Evolutionary conservation across 2,113 vertebrate species (phyloP).

Genomic region (Neoarius graeffei): DNA sequence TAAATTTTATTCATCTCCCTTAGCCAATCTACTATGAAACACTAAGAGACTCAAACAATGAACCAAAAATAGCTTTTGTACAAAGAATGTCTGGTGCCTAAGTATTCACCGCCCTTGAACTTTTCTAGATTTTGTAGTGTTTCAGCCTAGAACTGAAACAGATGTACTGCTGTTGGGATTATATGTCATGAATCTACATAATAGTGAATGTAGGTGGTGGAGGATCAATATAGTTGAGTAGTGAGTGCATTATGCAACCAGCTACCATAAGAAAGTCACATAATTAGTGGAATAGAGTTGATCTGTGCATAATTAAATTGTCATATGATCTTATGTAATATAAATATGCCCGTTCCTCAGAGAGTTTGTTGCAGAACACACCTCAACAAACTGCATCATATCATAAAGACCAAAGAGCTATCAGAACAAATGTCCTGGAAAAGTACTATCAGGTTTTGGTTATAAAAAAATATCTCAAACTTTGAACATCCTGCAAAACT

Average conservation of each 20-base stretch:
- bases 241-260: neutral
- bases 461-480: neutral
- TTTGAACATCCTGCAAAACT: neutral
- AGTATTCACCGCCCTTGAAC: neutral
- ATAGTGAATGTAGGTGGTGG: neutral
- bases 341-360: neutral
- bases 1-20: conserved; percentile 49
- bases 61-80: neutral
- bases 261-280: neutral
- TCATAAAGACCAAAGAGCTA: neutral
- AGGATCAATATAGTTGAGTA: neutral
- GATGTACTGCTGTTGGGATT: neutral
- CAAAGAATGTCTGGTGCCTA: neutral
- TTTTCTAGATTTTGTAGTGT: neutral
- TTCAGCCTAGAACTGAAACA: neutral
- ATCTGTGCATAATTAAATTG: neutral
- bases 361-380: too few relatives aligned
- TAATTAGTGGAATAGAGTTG: neutral
- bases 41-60: neutral
- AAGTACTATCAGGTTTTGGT: neutral
- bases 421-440: neutral
- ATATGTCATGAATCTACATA: neutral
- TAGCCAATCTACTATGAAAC: conserved; percentile 13
- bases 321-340: neutral
- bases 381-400: too few relatives aligned